Evolutionary conservation across 2,113 vertebrate species (phyloP).

Genomic region (Hypanus sabinus): DNA sequence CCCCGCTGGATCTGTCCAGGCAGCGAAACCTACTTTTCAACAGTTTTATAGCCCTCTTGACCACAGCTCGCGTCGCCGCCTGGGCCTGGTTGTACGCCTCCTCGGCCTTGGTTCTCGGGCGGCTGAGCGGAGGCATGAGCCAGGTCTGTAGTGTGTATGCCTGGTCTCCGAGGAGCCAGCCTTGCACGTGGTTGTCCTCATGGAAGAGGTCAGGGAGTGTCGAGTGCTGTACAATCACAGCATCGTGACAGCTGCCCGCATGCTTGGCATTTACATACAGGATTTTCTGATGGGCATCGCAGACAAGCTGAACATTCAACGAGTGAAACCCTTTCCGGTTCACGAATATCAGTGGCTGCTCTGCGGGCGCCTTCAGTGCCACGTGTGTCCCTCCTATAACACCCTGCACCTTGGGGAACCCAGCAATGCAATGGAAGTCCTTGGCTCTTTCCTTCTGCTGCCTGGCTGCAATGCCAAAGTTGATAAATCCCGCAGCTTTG

Average conservation of each 20-base stretch:
- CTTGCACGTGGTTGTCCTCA: conserved; percentile 9
- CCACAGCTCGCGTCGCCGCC: conserved; percentile 73
- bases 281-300: conserved; percentile 21
- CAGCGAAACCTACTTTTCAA: conserved; percentile 84
- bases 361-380: conserved; percentile 13
- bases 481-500: conserved; percentile 5
- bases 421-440: conserved; percentile 7
- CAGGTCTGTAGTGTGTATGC: conserved; percentile 74
- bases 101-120: conserved; percentile 72
- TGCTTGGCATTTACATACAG: conserved; percentile 29
- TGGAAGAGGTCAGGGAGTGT: conserved; percentile 29
- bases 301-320: conserved; percentile 5
- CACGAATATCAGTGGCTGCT: conserved; percentile 26
- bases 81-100: conserved; percentile 84
- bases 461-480: neutral
- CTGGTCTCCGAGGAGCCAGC: conserved; percentile 63
- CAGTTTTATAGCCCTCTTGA: conserved; percentile 76
- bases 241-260: neutral
- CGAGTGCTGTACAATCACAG: conserved; percentile 25
- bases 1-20: conserved; percentile 82
- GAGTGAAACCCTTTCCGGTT: conserved; percentile 22
- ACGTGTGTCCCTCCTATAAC: conserved; percentile 6
- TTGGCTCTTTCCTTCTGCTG: conserved; percentile 17
- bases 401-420: conserved; percentile 21
- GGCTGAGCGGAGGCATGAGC: conserved; percentile 82